A percentile compares a stretch with the other conserved stretches of the same genome.
Conservation (phyloP, 2,888 invertebrate species). For the Leptura quadrifasciata region DNA sequence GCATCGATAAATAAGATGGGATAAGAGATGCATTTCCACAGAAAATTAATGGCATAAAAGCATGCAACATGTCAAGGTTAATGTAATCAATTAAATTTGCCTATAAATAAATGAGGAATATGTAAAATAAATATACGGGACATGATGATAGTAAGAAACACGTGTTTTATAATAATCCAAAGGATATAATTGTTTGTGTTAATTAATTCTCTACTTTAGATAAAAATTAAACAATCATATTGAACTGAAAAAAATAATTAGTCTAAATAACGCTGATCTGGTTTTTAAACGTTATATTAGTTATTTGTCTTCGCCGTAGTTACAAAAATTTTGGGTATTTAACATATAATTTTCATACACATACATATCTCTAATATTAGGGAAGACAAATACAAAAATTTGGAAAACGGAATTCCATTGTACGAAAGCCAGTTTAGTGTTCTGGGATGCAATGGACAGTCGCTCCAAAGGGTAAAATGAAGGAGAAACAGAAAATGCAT, state of each 20-base stretch:
- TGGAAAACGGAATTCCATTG: no score
- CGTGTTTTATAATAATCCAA: background rate
- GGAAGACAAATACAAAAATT: no score
- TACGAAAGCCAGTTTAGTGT: no score
- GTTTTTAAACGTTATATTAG: no score
- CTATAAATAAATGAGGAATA: background rate
- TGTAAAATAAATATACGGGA: background rate
- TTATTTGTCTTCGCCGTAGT: no score
- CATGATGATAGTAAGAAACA: background rate
- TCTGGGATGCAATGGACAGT: no score
- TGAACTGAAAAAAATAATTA: background rate
- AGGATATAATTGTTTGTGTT: background rate
- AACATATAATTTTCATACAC: no score
- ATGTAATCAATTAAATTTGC: background rate
- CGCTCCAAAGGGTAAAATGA: no score
- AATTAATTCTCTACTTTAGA: background rate
- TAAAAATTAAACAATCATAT: background rate
- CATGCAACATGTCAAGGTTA: background rate
- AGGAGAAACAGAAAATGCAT: no score
- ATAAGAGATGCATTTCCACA: conserved; percentile 5
- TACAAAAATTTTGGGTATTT: no score
- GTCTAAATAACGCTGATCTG: background rate
- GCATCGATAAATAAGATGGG: background rate
- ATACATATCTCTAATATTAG: no score
- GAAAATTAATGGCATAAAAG: background rate